A percentile compares a stretch with the other conserved stretches of the same genome.
Evolutionary conservation across 2,888 invertebrate species (phyloP).

Genomic region (Vannuccia rotundouncinata): DNA sequence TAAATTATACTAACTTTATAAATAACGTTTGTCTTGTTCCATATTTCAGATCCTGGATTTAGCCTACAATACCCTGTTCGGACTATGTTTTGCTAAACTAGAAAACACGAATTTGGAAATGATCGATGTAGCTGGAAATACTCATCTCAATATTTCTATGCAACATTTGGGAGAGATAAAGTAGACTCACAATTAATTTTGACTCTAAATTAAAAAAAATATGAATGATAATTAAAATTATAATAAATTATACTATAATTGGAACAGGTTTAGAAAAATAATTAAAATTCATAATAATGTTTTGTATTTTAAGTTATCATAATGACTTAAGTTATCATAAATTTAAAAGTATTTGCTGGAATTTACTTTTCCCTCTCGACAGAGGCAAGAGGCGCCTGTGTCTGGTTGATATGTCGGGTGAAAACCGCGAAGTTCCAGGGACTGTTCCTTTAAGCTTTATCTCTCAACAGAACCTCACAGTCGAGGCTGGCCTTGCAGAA

Average conservation of each 20-base stretch:
- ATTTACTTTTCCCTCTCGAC: not conserved
- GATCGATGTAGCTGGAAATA: slow-evolving; percentile 58
- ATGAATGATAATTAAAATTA: too few relatives aligned
- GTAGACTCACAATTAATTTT: slow-evolving; percentile 48
- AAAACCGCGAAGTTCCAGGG: slow-evolving; percentile 50
- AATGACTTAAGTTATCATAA: too few relatives aligned
- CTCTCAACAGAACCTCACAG: slow-evolving; percentile 42
- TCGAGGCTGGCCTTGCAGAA: slow-evolving; percentile 56
- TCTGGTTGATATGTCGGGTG: slow-evolving; percentile 55
- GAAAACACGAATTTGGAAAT: slow-evolving; percentile 55
- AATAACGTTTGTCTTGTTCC: not conserved
- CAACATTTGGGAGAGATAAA: slow-evolving; percentile 49
- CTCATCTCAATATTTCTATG: slow-evolving; percentile 50
- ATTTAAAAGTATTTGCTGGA: too few relatives aligned
- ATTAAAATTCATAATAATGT: too few relatives aligned
- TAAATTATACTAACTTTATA: not conserved
- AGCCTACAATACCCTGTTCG: slow-evolving; percentile 56
- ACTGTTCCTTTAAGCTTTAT: not conserved
- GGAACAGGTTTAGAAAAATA: too few relatives aligned
- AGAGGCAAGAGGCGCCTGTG: slow-evolving; percentile 52
- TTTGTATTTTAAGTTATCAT: too few relatives aligned
- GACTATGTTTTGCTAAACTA: slow-evolving; percentile 49
- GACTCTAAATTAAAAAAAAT: too few relatives aligned
- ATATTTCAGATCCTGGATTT: slow-evolving; percentile 56
- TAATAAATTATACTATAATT: too few relatives aligned